A percentile compares a stretch with the other conserved stretches of the same genome.
phyloP scores from a whole-genome alignment of 92 coral and sea anemone genomes.

The Siderastrea radians region DNA sequence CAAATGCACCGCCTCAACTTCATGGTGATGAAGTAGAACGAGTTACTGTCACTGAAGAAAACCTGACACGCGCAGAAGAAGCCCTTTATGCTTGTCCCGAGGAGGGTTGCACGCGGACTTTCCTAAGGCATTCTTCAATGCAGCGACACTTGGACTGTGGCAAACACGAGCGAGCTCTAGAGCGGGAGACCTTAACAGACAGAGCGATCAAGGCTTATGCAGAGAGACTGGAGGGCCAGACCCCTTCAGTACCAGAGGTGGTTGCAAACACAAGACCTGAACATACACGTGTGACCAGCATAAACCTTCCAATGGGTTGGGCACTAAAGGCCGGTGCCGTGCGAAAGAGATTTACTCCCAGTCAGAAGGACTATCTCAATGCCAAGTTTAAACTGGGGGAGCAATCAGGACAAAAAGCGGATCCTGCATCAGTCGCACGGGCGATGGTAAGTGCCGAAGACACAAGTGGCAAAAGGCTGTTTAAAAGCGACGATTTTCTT shows the following conservation, averaged over 20 bases:
- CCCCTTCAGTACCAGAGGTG: too few species aligned
- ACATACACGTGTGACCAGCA: too few species aligned
- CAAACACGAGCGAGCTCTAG: too few species aligned
- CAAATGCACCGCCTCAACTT: not conserved
- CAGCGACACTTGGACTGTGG: too few species aligned
- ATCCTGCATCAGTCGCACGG: conserved; percentile 62
- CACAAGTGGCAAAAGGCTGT: conserved; percentile 50
- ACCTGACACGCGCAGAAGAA: too few species aligned
- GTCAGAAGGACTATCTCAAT: conserved; percentile 61
- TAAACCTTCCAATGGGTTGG: conserved; percentile 31
- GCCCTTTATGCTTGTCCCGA: not conserved
- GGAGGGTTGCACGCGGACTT: too few species aligned
- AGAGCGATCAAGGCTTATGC: too few species aligned
- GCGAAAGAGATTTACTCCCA: conserved; percentile 50
- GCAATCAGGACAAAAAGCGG: conserved; percentile 60
- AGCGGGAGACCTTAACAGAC: too few species aligned
- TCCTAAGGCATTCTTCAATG: too few species aligned
- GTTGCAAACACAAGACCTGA: too few species aligned
- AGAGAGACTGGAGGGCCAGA: too few species aligned
- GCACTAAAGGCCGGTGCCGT: conserved; percentile 28
- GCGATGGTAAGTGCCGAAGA: conserved; percentile 60
- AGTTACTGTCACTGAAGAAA: too few species aligned
- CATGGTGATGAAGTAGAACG: not conserved
- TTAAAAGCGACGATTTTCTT: conserved; percentile 60
- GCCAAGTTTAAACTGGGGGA: conserved; percentile 64